Percentiles rank a stretch among this genome's conserved stretches.
phyloP scores from a whole-genome alignment of 2,797 vertebrate genomes.

The Iguana delicatissima region DNA sequence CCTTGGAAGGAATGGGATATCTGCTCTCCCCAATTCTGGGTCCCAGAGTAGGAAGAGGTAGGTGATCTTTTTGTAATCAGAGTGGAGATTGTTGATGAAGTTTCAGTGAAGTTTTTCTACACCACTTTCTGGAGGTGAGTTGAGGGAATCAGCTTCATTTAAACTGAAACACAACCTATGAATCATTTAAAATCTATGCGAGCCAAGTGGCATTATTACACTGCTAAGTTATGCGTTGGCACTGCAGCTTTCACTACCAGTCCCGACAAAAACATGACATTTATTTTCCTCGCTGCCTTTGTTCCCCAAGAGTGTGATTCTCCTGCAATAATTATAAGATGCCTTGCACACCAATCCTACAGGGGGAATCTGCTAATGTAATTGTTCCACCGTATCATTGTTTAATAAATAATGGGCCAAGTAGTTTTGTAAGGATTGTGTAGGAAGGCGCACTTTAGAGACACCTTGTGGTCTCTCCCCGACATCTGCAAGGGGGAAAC shows the following conservation, averaged over 20 bases:
- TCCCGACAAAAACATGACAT: not conserved
- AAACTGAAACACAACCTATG: conserved; percentile 4
- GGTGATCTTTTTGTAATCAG: not conserved
- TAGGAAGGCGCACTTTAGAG: conserved; percentile 35
- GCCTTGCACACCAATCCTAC: conserved; percentile 70
- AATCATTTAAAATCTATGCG: conserved; percentile 34
- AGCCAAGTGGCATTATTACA: conserved; percentile 58
- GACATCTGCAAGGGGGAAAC: conserved; percentile 20
- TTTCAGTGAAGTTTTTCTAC: not conserved
- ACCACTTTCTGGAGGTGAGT: not conserved
- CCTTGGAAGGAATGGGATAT: not conserved
- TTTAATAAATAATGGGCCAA: conserved; percentile 78
- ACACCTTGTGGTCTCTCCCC: conserved; percentile 28
- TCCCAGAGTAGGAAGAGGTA: not conserved
- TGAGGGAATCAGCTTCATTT: not conserved
- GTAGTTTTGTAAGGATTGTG: conserved; percentile 9
- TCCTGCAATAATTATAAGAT: conserved; percentile 80
- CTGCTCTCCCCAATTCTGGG: not conserved
- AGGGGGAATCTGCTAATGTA: conserved; percentile 78
- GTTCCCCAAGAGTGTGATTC: conserved; percentile 77
- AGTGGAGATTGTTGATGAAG: not conserved
- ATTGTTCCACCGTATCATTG: conserved; percentile 78
- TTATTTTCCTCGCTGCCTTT: conserved; percentile 46
- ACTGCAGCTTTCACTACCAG: not conserved
- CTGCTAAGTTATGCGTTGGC: conserved; percentile 24